These are phyloP conservation scores for Drosophila tropicalis DNA, from an alignment of 1,140 invertebrate genomes.

Conservation along the genomic window DNA sequence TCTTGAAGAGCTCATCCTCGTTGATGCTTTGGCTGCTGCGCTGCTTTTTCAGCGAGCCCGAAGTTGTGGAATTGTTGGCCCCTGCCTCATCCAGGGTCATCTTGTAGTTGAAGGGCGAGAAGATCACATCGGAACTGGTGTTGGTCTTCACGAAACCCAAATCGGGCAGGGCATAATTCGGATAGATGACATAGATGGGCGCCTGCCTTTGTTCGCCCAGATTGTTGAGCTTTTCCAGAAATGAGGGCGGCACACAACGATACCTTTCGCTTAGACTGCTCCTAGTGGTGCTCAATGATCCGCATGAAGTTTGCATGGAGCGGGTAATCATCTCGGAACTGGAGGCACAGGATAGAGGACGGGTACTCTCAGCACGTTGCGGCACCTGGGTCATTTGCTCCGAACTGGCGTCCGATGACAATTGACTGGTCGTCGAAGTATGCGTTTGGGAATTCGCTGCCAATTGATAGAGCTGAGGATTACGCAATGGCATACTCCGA, in stretches of 20 bases:
- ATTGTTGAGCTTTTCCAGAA: slow-evolving; percentile 86
- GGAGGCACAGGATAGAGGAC: slow-evolving; percentile 70
- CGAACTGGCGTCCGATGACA: slow-evolving; percentile 78
- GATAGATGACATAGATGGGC: slow-evolving; percentile 95
- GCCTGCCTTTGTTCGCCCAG: slow-evolving; percentile 86
- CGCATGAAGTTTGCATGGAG: slow-evolving; percentile 88
- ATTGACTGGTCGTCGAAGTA: slow-evolving; percentile 66
- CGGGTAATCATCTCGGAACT: slow-evolving; percentile 86
- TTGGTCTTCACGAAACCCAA: slow-evolving; percentile 91
- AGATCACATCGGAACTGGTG: slow-evolving; percentile 86
- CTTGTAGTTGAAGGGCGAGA: slow-evolving; percentile 83
- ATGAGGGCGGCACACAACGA: slow-evolving; percentile 87
- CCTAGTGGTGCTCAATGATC: slow-evolving; percentile 72
- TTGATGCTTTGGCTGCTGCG: slow-evolving; percentile 89
- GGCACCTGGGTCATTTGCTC: slow-evolving; percentile 80
- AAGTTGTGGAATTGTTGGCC: slow-evolving; percentile 35
- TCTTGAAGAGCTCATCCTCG: slow-evolving; percentile 91
- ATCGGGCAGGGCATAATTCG: slow-evolving; percentile 95
- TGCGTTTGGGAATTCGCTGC: slow-evolving; percentile 50
- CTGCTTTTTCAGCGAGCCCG: slow-evolving; percentile 61
- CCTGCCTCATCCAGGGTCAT: slow-evolving; percentile 71
- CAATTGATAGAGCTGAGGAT: slow-evolving; percentile 77
- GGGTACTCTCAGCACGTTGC: slow-evolving; percentile 40
- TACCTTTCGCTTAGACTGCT: slow-evolving; percentile 82
- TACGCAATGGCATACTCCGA: slow-evolving; percentile 73